phyloP scores from a whole-genome alignment of 2,113 vertebrate species.

The Odocoileus virginianus region DNA sequence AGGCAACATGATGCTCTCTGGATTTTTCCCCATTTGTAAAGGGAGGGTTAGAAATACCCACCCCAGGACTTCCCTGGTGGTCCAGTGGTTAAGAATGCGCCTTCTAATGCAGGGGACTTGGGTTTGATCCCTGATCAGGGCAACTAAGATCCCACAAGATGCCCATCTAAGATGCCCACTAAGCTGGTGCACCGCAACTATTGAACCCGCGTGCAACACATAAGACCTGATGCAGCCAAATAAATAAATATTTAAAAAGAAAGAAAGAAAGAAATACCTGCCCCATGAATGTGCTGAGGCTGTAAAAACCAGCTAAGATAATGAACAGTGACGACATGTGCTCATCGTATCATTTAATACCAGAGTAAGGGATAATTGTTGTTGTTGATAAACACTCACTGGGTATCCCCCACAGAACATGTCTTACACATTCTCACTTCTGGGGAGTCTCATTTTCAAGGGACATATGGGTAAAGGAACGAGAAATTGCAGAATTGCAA shows the following conservation, averaged over 20 bases:
- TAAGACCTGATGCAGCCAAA: background rate
- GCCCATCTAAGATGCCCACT: background rate
- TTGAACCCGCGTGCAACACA: background rate
- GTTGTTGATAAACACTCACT: background rate
- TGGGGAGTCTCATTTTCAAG: background rate
- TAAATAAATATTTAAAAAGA: background rate
- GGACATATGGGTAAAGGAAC: background rate
- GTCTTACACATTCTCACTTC: background rate
- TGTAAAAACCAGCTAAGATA: background rate
- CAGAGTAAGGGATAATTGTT: background rate
- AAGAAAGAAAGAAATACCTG: background rate
- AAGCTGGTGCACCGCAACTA: background rate
- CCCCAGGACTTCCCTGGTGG: background rate
- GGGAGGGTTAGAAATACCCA: background rate
- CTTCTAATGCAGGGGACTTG: background rate
- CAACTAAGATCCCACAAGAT: background rate
- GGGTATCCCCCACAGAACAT: background rate
- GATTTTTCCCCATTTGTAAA: background rate
- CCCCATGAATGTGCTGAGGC: background rate
- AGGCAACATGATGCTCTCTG: background rate
- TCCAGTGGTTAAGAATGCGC: background rate
- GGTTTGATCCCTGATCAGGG: background rate
- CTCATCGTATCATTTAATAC: background rate
- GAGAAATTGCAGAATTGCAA: background rate
- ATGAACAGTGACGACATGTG: fast-evolving